Conservation (phyloP, 2,797 vertebrate species). For the Gallinago stenura region DNA sequence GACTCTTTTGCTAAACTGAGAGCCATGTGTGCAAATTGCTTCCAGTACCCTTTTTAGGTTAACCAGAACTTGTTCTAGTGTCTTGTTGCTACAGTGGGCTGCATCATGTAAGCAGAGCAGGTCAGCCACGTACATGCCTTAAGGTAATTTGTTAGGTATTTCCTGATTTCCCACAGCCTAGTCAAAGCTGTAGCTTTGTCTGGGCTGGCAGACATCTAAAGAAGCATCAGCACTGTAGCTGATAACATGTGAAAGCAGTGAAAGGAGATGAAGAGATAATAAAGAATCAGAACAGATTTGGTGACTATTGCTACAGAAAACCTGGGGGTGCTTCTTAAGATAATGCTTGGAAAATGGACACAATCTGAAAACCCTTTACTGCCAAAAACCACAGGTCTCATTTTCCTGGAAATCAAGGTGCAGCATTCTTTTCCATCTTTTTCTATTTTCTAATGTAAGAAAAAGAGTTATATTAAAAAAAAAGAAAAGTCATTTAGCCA, state of each 20-base stretch:
- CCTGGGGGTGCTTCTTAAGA: not conserved
- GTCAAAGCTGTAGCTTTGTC: not conserved
- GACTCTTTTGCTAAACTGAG: not conserved
- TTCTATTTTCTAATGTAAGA: not conserved
- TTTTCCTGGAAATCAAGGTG: not conserved
- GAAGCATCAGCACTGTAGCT: not conserved
- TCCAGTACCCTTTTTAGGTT: not conserved
- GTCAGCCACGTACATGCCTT: not conserved
- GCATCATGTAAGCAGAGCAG: fast-evolving
- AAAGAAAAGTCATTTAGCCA: not conserved
- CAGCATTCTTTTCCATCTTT: not conserved
- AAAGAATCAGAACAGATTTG: not conserved
- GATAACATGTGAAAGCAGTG: not conserved
- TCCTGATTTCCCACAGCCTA: not conserved
- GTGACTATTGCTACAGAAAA: not conserved
- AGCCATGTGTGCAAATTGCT: not conserved
- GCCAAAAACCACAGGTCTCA: not conserved
- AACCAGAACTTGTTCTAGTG: not conserved
- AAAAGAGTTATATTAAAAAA: not conserved
- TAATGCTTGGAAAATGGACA: not conserved
- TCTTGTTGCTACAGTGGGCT: not conserved
- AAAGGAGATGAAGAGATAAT: not conserved
- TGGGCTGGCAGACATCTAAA: not conserved
- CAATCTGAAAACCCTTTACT: not conserved
- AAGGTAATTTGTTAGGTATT: not conserved